Evolutionary conservation across 1,140 invertebrate genomes (phyloP), one percentile per base, ranked within the genome.

Genomic region (Conus betulinus): DNA sequence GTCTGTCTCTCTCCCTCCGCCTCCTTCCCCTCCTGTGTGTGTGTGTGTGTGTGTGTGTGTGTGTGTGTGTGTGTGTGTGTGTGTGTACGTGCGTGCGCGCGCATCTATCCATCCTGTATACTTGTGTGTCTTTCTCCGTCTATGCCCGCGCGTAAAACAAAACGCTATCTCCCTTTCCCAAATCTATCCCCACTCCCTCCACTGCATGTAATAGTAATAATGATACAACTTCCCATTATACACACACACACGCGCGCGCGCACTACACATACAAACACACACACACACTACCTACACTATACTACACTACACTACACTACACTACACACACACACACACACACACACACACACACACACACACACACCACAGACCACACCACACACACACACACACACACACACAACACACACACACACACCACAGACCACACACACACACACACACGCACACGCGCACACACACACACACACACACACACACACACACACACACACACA

Each of bases 271-370:
- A 74, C 15, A n/a, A 1, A 74, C 71, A n/a, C 23, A 74, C 71
- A n/a, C 71, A n/a, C 71, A n/a, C 71, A n/a, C 3, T n/a, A n/a
- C n/a, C n/a, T n/a, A n/a, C 71, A n/a, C n/a, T n/a, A n/a, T n/a
- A n/a, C n/a, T n/a, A 8, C 71, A 23, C 71, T n/a, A n/a, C 15
- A 20, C 71, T n/a, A 74, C 71, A 23, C n/a, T n/a, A 74, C 71
- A n/a, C 71, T n/a, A 23, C 15, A 74, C 71, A 74, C 71, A 74
- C 71, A 74, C 71, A 74, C 71, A 81, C 78, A 81, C 78, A 81
- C 78, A 81, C 78, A 81, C 78, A 81, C 78, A 81, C 78, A 81
- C 78, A 81, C 78, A 81, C 78, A 81, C 78, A 81, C 78, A 81
- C 78, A 81, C 78, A 81, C 78, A 81, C n/a, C 78, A 53, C 78